These are phyloP conservation scores for Leucoma salicis DNA, from an alignment of 2,888 invertebrate species.

Conservation along the genomic window DNA sequence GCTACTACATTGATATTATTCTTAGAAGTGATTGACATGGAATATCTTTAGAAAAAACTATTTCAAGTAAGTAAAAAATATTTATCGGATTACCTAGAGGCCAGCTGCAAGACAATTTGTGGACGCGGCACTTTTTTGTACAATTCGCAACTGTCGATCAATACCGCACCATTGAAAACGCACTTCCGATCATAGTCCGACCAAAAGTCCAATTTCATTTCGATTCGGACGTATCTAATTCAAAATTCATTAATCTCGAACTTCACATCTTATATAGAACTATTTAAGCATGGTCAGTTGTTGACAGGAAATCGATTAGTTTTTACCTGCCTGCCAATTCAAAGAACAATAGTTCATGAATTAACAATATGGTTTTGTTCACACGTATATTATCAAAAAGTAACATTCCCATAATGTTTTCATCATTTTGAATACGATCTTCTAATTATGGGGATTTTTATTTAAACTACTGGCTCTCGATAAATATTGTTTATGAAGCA, in stretches of 20 bases:
- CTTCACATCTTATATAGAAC: conserved; percentile 50
- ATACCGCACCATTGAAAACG: conserved; percentile 67
- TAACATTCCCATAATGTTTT: too few relatives aligned
- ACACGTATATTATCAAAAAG: background rate
- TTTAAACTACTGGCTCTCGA: too few relatives aligned
- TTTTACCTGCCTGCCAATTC: conserved; percentile 37
- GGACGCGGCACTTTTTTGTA: conserved; percentile 62
- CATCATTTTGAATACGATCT: too few relatives aligned
- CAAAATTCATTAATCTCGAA: conserved; percentile 76
- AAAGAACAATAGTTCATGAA: conserved; percentile 19
- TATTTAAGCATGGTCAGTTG: conserved; percentile 79
- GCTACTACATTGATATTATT: too few relatives aligned
- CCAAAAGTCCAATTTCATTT: conserved; percentile 73
- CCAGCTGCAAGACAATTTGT: conserved; percentile 72
- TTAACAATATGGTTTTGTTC: conserved; percentile 8
- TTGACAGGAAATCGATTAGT: conserved; percentile 78
- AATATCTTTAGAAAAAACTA: conserved; percentile 17
- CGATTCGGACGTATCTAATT: conserved; percentile 77
- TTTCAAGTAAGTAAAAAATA: conserved; percentile 55
- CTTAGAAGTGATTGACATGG: conserved; percentile 29
- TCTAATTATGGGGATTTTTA: too few relatives aligned
- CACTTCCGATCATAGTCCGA: conserved; percentile 80
- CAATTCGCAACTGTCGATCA: conserved; percentile 66
- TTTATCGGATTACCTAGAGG: conserved; percentile 73
- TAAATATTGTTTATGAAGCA: too few relatives aligned